These are phyloP conservation scores for Onychostruthus taczanowskii DNA, from an alignment of 2,113 vertebrate species.

Conservation along the genomic window DNA sequence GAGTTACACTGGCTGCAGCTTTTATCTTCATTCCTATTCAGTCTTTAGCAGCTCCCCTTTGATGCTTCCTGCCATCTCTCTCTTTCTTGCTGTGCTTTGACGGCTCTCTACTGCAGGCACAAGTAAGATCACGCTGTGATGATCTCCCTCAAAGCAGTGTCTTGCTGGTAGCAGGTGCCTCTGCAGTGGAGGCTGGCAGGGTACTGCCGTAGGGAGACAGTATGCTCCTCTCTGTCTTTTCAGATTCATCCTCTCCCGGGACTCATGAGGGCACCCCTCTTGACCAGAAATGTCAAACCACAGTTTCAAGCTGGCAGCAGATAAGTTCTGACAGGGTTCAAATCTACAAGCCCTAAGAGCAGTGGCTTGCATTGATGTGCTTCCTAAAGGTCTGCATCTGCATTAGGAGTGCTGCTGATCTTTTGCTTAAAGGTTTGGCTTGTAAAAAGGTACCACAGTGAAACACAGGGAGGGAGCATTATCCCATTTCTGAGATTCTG, in stretches of 20 bases:
- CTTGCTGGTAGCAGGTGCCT: constrained; percentile 58
- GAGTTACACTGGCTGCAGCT: constrained; percentile 40
- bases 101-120: constrained; percentile 32
- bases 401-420: constrained; percentile 7
- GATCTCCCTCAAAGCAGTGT: constrained; percentile 55
- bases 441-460: not conserved
- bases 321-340: constrained; percentile 27
- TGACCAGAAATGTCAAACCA: constrained; percentile 58
- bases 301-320: constrained; percentile 45
- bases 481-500: not conserved
- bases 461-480: not conserved
- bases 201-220: constrained; percentile 37
- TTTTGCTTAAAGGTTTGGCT: not conserved
- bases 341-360: constrained; percentile 12
- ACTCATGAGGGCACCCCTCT: constrained; percentile 37
- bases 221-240: constrained; percentile 31
- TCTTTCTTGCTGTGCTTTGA: constrained; percentile 60
- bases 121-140: constrained; percentile 46
- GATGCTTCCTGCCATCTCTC: constrained; percentile 44
- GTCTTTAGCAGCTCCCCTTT: constrained; percentile 34
- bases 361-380: constrained; percentile 3
- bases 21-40: constrained; percentile 61
- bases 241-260: not conserved
- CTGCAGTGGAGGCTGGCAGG: not conserved
- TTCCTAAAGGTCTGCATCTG: constrained; percentile 25